phyloP scores from a whole-genome alignment of 2,888 invertebrate genomes.

The Spisula solida region DNA sequence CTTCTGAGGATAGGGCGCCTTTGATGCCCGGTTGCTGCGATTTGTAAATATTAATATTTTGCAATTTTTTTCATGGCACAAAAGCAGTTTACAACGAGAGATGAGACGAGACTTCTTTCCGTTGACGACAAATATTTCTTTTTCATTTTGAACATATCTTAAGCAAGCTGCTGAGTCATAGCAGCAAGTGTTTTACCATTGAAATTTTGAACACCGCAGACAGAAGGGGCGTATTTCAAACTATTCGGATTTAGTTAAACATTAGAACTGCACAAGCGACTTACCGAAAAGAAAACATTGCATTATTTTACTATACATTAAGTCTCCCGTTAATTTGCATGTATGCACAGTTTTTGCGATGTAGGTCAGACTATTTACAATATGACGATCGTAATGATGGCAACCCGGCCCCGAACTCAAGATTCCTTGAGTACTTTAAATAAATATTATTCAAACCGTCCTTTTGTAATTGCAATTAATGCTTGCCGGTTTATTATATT shows the following conservation, averaged over 20 bases:
- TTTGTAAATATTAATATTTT: neutral
- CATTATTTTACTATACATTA: constrained; percentile 50
- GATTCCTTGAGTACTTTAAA: constrained; percentile 40
- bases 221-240: neutral
- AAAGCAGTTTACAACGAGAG: neutral
- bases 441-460: constrained; percentile 67
- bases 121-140: neutral
- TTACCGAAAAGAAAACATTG: constrained; percentile 53
- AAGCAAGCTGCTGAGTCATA: neutral
- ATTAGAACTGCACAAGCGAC: constrained; percentile 37
- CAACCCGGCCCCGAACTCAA: constrained; percentile 33
- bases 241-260: constrained; percentile 24
- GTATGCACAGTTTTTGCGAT: constrained; percentile 40
- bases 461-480: constrained; percentile 70
- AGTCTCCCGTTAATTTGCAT: constrained; percentile 54
- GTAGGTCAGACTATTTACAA: constrained; percentile 42
- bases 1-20: no score
- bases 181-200: neutral
- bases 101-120: neutral
- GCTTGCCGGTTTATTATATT: constrained; percentile 64
- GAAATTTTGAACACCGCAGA: neutral
- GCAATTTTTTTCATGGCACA: neutral
- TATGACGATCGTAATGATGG: constrained; percentile 21
- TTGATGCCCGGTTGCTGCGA: no score
- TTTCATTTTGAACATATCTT: neutral